phyloP scores from a whole-genome alignment of 2,888 invertebrate species.

The Aspidiotus destructor region DNA sequence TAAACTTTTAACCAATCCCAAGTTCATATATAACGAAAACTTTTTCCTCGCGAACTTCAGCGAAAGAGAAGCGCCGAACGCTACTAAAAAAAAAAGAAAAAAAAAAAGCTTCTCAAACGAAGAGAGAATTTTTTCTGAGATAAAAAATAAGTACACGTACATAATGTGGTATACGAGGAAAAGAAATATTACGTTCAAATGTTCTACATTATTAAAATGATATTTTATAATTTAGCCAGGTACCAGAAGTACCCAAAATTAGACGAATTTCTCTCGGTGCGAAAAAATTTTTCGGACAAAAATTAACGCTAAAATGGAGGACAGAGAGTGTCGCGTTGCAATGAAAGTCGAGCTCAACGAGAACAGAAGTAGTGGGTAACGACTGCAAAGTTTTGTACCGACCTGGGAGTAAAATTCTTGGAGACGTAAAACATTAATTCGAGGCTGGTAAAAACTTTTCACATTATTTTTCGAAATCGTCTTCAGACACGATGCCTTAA shows the following conservation, averaged over 20 bases:
- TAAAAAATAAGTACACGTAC: too few species aligned
- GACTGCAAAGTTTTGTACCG: too few species aligned
- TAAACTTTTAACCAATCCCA: conserved; percentile 34
- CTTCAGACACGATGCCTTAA: neutral
- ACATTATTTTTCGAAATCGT: neutral
- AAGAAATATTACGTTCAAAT: conserved; percentile 2
- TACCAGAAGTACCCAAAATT: conserved; percentile 3
- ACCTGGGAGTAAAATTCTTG: neutral
- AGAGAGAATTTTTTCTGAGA: too few species aligned
- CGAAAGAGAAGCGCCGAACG: neutral
- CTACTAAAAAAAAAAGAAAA: too few species aligned
- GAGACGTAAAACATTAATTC: conserved; percentile 4
- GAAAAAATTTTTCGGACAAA: conserved; percentile 5
- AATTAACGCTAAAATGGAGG: neutral
- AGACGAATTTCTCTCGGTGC: neutral
- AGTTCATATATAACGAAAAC: conserved; percentile 20
- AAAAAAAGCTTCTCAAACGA: too few species aligned
- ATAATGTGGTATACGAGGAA: conserved; percentile 9
- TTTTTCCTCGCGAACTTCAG: conserved; percentile 19
- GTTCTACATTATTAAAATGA: conserved; percentile 25
- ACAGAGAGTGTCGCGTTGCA: neutral
- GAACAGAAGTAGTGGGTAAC: too few species aligned
- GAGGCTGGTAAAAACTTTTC: neutral
- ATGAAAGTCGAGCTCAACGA: too few species aligned
- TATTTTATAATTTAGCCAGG: conserved; percentile 22